These are phyloP conservation scores for Kradibia gibbosae DNA, from an alignment of 1,140 invertebrate genomes.

Conservation along the genomic window DNA sequence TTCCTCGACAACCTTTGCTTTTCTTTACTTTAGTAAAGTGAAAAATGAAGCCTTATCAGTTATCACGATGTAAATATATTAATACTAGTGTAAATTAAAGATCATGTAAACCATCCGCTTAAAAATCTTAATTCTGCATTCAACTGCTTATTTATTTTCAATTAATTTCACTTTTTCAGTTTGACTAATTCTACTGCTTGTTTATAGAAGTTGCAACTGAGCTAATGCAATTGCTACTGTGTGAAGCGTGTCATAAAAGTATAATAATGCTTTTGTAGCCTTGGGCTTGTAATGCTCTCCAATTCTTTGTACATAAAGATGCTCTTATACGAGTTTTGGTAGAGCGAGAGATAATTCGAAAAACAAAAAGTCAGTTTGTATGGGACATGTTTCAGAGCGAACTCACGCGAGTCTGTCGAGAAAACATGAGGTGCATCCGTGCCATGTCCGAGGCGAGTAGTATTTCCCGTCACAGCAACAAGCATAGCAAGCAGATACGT, in stretches of 20 bases:
- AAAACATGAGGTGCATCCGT: conserved; percentile 81
- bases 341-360: neutral
- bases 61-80: too few relatives aligned
- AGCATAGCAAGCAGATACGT: conserved; percentile 68
- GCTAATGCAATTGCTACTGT: conserved; percentile 8
- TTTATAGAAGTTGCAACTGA: neutral
- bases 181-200: conserved; percentile 23
- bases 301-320: too few relatives aligned
- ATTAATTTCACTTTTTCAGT: neutral
- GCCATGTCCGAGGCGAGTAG: conserved; percentile 73
- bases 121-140: neutral
- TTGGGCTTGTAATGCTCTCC: neutral
- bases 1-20: neutral
- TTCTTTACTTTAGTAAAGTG: neutral
- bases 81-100: too few relatives aligned
- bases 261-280: conserved; percentile 20
- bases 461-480: conserved; percentile 64
- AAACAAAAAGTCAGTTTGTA: neutral
- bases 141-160: neutral
- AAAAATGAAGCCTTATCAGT: too few relatives aligned
- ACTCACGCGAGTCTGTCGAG: conserved; percentile 81
- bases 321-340: neutral
- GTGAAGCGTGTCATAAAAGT: conserved; percentile 2
- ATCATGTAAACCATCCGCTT: too few relatives aligned
- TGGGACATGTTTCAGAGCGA: conserved; percentile 77